phyloP scores from a whole-genome alignment of 2,888 invertebrate genomes.

The Oxytorus armatus region DNA sequence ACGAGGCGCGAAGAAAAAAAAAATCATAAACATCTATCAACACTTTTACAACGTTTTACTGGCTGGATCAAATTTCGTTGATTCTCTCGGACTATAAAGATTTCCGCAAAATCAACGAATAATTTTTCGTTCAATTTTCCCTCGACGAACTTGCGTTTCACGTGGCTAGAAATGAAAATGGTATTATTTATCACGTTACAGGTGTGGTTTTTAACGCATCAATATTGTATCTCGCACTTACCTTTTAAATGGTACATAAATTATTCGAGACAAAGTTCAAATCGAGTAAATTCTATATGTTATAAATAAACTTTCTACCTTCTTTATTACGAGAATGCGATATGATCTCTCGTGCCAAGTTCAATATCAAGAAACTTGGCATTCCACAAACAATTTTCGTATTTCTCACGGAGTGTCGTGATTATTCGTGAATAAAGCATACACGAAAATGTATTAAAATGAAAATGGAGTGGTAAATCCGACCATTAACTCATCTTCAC shows the following conservation, averaged over 20 bases:
- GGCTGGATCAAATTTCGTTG: neutral
- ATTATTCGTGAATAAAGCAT: neutral
- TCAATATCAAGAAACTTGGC: constrained; percentile 71
- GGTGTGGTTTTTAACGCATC: too few species aligned
- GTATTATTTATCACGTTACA: too few species aligned
- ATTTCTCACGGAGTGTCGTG: neutral
- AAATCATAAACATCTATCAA: constrained; percentile 56
- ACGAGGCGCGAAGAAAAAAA: constrained; percentile 48
- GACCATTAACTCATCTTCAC: too few species aligned
- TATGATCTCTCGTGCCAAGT: constrained; percentile 61
- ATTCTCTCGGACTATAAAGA: constrained; percentile 27
- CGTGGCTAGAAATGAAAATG: too few species aligned
- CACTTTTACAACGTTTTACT: constrained; percentile 39
- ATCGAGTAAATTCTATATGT: too few species aligned
- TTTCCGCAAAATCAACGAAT: neutral
- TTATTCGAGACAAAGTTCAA: too few species aligned
- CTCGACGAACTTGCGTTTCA: constrained; percentile 2
- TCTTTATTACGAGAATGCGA: constrained; percentile 33
- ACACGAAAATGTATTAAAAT: too few species aligned
- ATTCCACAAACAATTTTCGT: constrained; percentile 54
- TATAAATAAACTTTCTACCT: too few species aligned
- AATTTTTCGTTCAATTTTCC: neutral
- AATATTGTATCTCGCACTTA: too few species aligned
- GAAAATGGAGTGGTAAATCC: too few species aligned
- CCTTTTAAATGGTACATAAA: too few species aligned